Evolutionary conservation across 1,140 invertebrate genomes (phyloP).

Genomic region (Heliconius hermathena): DNA sequence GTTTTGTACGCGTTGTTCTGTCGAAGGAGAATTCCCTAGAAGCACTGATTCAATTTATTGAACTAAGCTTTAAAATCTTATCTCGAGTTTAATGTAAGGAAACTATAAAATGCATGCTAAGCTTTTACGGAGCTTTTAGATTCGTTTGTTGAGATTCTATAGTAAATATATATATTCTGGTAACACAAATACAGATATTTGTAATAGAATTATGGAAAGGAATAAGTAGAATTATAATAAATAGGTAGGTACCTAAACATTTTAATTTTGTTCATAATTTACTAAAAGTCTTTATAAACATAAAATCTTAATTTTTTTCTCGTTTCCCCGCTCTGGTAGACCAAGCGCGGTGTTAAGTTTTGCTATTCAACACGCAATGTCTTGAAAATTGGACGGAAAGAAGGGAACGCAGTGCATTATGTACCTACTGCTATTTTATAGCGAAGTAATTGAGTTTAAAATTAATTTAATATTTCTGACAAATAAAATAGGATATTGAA

Average conservation of each 20-base stretch:
- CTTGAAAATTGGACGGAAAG: too few relatives aligned
- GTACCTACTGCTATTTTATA: background rate
- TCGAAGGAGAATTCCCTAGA: conserved; percentile 21
- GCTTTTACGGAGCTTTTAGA: conserved; percentile 3
- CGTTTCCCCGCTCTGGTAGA: too few relatives aligned
- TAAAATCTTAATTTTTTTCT: too few relatives aligned
- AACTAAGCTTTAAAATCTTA: conserved; percentile 40
- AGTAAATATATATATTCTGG: background rate
- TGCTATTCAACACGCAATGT: too few relatives aligned
- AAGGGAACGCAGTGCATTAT: too few relatives aligned
- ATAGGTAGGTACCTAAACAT: too few relatives aligned
- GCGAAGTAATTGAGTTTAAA: background rate
- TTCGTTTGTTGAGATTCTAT: conserved; percentile 1
- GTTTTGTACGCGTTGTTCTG: conserved; percentile 10
- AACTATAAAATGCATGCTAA: conserved; percentile 7
- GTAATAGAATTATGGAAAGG: background rate
- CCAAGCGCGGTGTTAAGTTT: too few relatives aligned
- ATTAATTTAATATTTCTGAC: background rate
- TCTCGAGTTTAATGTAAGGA: conserved; percentile 34
- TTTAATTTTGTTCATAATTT: too few relatives aligned
- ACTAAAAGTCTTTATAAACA: too few relatives aligned
- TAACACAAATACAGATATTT: background rate
- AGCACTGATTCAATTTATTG: conserved; percentile 43
- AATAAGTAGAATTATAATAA: background rate
- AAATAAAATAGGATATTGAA: background rate